Evolutionary conservation across 2,888 invertebrate genomes (phyloP).

Genomic region (Oeneis ivallda): DNA sequence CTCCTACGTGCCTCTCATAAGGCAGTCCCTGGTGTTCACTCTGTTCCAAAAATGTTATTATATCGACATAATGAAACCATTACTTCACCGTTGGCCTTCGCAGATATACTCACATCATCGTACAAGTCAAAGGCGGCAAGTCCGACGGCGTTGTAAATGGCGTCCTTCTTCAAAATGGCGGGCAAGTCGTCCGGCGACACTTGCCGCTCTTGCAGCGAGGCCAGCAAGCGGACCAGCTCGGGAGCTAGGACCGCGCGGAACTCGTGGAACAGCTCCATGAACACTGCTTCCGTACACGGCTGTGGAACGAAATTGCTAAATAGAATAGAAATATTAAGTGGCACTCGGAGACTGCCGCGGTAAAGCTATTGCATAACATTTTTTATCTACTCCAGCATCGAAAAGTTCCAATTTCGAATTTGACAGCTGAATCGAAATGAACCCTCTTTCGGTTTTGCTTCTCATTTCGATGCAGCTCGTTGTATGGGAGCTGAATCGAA

Average conservation of each 20-base stretch:
- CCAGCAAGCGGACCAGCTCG: conserved; percentile 87
- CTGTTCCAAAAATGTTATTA: no score
- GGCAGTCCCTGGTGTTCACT: conserved; percentile 90
- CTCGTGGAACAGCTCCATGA: conserved; percentile 91
- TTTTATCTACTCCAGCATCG: no score
- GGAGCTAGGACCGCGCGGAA: conserved; percentile 87
- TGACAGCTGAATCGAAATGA: no score
- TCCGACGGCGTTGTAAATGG: conserved; percentile 96
- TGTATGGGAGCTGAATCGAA: no score
- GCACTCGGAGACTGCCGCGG: not conserved
- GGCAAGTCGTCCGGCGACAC: conserved; percentile 87
- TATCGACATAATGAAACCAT: no score
- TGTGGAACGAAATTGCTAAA: conserved; percentile 55
- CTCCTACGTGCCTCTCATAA: conserved; percentile 90
- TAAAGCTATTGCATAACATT: not conserved
- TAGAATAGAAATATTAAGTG: not conserved
- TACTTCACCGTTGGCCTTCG: no score
- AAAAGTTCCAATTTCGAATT: no score
- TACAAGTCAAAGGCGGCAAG: conserved; percentile 94
- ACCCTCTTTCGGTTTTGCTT: no score
- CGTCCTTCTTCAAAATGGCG: conserved; percentile 93
- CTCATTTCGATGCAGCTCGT: no score
- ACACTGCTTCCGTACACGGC: conserved; percentile 94
- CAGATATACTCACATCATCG: conserved; percentile 85
- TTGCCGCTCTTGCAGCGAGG: conserved; percentile 85